A percentile compares a stretch with the other conserved stretches of the same genome.
phyloP scores from a whole-genome alignment of 2,113 vertebrate species.

The Cheilinus undulatus region DNA sequence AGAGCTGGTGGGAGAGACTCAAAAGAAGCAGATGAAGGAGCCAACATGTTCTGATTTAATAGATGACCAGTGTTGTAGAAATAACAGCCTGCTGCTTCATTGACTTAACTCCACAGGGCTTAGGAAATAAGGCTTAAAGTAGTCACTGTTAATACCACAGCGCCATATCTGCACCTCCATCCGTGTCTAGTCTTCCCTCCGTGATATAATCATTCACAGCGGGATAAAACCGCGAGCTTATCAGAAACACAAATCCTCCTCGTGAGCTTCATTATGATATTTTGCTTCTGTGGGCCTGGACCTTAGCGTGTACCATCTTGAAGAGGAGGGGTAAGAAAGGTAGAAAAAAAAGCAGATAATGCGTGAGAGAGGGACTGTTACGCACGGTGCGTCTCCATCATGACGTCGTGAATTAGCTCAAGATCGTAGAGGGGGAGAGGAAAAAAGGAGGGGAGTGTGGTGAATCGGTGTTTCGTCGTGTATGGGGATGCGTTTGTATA shows the following conservation, averaged over 20 bases:
- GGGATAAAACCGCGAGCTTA: conserved; percentile 30
- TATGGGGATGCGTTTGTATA: conserved; percentile 68
- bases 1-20: conserved; percentile 1
- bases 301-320: conserved; percentile 26
- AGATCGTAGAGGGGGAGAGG: conserved; percentile 63
- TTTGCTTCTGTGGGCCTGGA: conserved; percentile 12
- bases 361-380: conserved; percentile 64
- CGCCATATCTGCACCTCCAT: conserved; percentile 52
- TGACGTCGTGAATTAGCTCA: conserved; percentile 81
- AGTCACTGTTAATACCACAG: conserved; percentile 31
- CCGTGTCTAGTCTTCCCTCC: conserved; percentile 17
- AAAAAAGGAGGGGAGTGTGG: conserved; percentile 69
- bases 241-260: conserved; percentile 27
- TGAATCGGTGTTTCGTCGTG: conserved; percentile 71
- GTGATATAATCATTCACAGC: conserved; percentile 34
- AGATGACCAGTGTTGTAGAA: conserved; percentile 54
- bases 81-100: conserved; percentile 41
- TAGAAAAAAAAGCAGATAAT: not conserved
- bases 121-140: conserved; percentile 52
- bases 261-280: conserved; percentile 34
- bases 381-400: conserved; percentile 75
- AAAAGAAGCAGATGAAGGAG: conserved; percentile 6
- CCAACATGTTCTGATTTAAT: conserved; percentile 7
- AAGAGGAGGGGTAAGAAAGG: too few relatives aligned
- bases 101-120: conserved; percentile 57